Evolutionary conservation across 1,140 invertebrate genomes (phyloP).

Genomic region (Drosophila punjabiensis): DNA sequence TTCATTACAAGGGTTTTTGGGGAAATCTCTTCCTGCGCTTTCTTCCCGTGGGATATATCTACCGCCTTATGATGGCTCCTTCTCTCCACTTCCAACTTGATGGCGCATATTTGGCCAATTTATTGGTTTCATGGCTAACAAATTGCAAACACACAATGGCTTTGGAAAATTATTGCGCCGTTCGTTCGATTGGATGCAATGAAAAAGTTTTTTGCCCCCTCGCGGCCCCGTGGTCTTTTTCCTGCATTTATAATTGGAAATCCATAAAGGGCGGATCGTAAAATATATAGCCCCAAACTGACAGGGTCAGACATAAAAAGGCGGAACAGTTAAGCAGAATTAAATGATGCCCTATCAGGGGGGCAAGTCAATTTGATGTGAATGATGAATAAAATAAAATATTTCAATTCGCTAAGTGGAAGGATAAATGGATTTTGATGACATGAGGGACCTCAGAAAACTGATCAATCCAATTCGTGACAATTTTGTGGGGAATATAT

Average conservation of each 20-base stretch:
- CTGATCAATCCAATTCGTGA: not conserved
- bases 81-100: conserved; percentile 46
- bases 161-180: conserved; percentile 65
- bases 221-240: conserved; percentile 26
- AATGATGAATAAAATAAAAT: conserved; percentile 31
- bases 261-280: conserved; percentile 54
- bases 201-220: conserved; percentile 53
- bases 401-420: conserved; percentile 29
- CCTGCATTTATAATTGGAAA: conserved; percentile 66
- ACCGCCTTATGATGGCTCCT: conserved; percentile 12
- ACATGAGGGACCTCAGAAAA: not conserved
- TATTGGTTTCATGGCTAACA: conserved; percentile 75
- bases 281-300: conserved; percentile 21
- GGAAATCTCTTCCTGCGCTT: conserved; percentile 2
- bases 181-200: conserved; percentile 55
- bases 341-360: conserved; percentile 34
- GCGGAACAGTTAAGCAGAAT: conserved; percentile 38
- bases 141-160: conserved; percentile 79
- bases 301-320: conserved; percentile 32
- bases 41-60: conserved; percentile 27
- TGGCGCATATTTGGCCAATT: conserved; percentile 76
- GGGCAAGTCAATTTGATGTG: conserved; percentile 21
- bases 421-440: conserved; percentile 2
- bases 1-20: conserved; percentile 74
- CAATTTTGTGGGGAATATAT: not conserved